Evolutionary conservation across 2,888 invertebrate genomes (phyloP).

Genomic region (Dyspetes luteomarginatus): DNA sequence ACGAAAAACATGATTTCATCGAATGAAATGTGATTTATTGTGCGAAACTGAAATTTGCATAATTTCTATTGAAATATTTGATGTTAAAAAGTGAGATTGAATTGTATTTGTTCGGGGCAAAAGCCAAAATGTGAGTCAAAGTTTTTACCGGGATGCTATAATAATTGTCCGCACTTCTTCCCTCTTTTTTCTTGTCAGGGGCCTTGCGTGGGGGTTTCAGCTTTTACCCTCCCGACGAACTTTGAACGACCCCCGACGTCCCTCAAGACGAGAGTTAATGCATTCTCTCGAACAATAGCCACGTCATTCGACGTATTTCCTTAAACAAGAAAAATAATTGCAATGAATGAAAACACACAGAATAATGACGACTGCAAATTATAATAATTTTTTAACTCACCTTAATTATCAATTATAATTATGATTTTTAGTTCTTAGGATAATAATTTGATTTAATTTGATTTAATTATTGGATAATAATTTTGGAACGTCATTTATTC

Average conservation of each 20-base stretch:
- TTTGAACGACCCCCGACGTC: conserved; percentile 28
- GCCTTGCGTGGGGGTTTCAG: conserved; percentile 47
- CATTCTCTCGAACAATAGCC: conserved; percentile 57
- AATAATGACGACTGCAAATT: too few species aligned
- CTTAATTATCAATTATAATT: not conserved
- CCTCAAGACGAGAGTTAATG: conserved; percentile 62
- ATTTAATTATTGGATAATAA: not conserved
- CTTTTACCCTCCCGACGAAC: conserved; percentile 58
- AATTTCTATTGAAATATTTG: too few species aligned
- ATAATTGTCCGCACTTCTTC: conserved; percentile 40
- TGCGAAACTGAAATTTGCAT: too few species aligned
- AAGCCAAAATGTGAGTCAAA: conserved; percentile 42
- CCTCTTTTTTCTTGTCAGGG: too few species aligned
- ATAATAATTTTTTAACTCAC: too few species aligned
- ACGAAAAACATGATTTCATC: not conserved
- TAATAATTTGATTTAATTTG: not conserved
- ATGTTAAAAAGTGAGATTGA: too few species aligned
- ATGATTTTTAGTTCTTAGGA: not conserved
- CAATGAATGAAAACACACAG: too few species aligned
- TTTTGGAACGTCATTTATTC: not conserved
- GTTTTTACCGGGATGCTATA: conserved; percentile 55
- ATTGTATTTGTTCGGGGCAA: conserved; percentile 52
- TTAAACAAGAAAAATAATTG: not conserved
- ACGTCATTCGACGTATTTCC: conserved; percentile 1
- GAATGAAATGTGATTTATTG: not conserved